Evolutionary conservation across 1,140 invertebrate species (phyloP).

Genomic region (Reticulitermes speratus): DNA sequence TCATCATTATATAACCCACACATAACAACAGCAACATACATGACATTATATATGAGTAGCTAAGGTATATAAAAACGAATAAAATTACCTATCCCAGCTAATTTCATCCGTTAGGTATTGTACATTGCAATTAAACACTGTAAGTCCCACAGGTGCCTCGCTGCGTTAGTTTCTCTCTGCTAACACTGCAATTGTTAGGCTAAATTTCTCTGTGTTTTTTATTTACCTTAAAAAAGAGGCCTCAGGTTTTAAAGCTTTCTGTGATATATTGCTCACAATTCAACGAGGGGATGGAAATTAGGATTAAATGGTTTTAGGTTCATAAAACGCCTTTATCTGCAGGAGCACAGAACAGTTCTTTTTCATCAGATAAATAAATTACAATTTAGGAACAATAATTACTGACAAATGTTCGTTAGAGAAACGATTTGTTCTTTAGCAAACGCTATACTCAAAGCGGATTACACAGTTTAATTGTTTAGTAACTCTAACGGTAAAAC

Average conservation of each 20-base stretch:
- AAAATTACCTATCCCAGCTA: constrained; percentile 11
- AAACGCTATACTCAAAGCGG: too few relatives aligned
- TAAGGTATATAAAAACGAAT: not conserved
- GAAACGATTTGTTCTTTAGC: not conserved
- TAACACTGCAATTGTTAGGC: not conserved
- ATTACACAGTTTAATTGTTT: too few relatives aligned
- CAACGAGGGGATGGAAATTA: not conserved
- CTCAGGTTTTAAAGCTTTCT: not conserved
- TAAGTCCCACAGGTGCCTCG: not conserved
- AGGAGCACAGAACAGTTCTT: not conserved
- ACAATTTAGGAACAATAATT: not conserved
- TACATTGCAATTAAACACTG: not conserved
- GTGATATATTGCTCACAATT: constrained; percentile 9
- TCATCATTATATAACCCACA: not conserved
- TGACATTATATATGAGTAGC: constrained; percentile 3
- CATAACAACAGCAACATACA: constrained; percentile 1
- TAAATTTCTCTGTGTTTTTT: not conserved
- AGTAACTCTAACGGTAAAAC: too few relatives aligned
- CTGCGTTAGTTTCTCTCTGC: not conserved
- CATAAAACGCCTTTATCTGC: constrained; percentile 2
- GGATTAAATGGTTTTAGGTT: constrained; percentile 8
- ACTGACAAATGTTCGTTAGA: not conserved
- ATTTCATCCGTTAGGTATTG: constrained; percentile 18
- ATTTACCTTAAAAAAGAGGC: not conserved
- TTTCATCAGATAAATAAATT: not conserved